A percentile compares a stretch with the other conserved stretches of the same genome.
These are phyloP conservation scores for Drosophila repleta DNA, from an alignment of 1,140 invertebrate genomes.

Conservation along the genomic window DNA sequence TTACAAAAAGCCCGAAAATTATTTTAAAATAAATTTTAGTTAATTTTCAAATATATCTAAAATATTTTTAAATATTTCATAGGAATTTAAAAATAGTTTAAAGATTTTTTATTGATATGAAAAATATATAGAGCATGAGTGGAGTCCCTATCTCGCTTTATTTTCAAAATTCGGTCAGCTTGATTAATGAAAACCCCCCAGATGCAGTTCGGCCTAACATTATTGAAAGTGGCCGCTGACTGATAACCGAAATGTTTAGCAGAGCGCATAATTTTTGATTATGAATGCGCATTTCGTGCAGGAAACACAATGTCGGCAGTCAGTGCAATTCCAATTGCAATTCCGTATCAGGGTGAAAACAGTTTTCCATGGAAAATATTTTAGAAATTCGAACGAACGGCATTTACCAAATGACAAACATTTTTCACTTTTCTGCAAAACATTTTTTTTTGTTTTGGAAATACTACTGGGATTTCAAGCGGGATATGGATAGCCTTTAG, in stretches of 20 bases:
- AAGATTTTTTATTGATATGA: too few species aligned
- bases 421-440: neutral
- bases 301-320: slow-evolving; percentile 11
- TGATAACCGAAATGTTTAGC: slow-evolving; percentile 45
- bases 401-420: neutral
- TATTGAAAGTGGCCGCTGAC: slow-evolving; percentile 28
- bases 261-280: slow-evolving; percentile 38
- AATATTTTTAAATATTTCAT: neutral
- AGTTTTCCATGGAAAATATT: neutral
- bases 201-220: neutral
- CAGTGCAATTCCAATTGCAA: slow-evolving; percentile 18
- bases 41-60: too few species aligned
- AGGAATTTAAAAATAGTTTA: neutral
- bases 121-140: neutral
- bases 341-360: neutral
- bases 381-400: neutral
- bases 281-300: slow-evolving; percentile 24
- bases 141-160: neutral
- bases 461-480: too few species aligned
- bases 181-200: slow-evolving; percentile 16
- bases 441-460: neutral
- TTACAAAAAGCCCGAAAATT: too few species aligned
- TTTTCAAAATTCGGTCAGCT: slow-evolving; percentile 15
- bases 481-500: too few species aligned
- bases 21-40: too few species aligned